Evolutionary conservation across 2,797 vertebrate species (phyloP), one percentile per base, ranked within the genome.

Genomic region (Acanthurus leucopareius): DNA sequence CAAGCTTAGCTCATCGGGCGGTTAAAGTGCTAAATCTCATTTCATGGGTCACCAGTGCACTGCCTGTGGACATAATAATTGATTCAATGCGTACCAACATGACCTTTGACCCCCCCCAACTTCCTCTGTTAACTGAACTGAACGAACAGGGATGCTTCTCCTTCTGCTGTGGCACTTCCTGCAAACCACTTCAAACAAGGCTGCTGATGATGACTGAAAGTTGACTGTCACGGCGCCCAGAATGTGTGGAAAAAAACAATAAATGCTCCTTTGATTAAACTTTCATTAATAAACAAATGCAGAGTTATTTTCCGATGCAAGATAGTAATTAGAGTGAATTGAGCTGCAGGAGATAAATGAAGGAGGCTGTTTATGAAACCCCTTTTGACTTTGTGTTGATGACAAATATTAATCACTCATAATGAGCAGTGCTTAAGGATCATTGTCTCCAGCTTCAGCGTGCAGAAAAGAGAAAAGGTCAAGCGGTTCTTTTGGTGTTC

Each of bases 21-120:
- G 67, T 42, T 86, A 77, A 62, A 83, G 77, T 48, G 67, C 61
- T 84, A 80, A 87, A 90, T 83, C 86, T 79, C 61, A 91, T 92
- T 93, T 91, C 83, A 82, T 65, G 87, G 89, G 76, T 88, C 85
- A 92, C 68, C 67, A 78, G 65, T 83, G 65, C 73, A 25, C 63
- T 47, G 71, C 67, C 42, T 42, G 35, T 68, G 60, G 70, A 88
- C 61, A 74, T 70, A 84, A 80, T 78, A 80, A 88, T 63, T 82
- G 86, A 87, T 81, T 80, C 70, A 63, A 40, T 75, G 64, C 40
- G 66, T 60, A 69, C 69, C 71, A 79, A 61, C 67, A 47, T 71
- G 70, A 86, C 68, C 79, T 83, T 49, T 85, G 69, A 85, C 71
- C 77, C 76, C 77, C 76, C 44, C 25, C 2, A 19, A 32, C 51